Percentiles rank a stretch among this genome's conserved stretches.
Conservation (phyloP, 2,888 invertebrate species). For the Epirrhoe tristata region DNA sequence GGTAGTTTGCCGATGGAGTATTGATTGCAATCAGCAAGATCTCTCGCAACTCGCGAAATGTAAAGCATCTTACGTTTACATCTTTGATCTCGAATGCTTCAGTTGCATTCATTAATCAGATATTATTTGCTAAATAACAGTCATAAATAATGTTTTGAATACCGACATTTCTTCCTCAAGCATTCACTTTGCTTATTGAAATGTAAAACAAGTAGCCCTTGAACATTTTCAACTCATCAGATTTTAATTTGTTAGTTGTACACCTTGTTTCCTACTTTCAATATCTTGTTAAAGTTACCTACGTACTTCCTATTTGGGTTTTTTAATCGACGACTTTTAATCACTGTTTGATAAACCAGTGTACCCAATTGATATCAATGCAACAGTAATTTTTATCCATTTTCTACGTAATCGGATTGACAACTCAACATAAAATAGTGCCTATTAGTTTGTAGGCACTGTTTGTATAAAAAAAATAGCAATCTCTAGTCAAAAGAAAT, state of each 20-base stretch:
- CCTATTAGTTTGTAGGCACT: no score
- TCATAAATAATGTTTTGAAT: not conserved
- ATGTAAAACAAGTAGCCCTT: conserved; percentile 13
- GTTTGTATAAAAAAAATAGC: no score
- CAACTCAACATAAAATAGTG: not conserved
- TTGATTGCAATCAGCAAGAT: not conserved
- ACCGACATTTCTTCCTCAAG: not conserved
- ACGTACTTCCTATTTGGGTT: not conserved
- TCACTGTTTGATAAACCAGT: not conserved
- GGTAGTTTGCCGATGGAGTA: not conserved
- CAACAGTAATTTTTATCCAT: not conserved
- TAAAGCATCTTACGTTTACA: conserved; percentile 1
- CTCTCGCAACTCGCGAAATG: not conserved
- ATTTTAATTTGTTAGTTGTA: conserved; percentile 14
- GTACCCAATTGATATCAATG: no score
- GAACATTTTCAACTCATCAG: conserved; percentile 7
- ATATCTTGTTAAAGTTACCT: not conserved
- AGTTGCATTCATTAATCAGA: conserved; percentile 2
- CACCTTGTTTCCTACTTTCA: conserved; percentile 14
- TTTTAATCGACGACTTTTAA: not conserved
- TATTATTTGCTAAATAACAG: not conserved
- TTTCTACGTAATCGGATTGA: not conserved
- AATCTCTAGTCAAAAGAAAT: no score
- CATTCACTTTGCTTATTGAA: not conserved
- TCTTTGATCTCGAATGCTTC: not conserved